Percentiles rank a stretch among this genome's conserved stretches.
These are phyloP conservation scores for Diadromus collaris DNA, from an alignment of 2,888 invertebrate species.

Conservation along the genomic window DNA sequence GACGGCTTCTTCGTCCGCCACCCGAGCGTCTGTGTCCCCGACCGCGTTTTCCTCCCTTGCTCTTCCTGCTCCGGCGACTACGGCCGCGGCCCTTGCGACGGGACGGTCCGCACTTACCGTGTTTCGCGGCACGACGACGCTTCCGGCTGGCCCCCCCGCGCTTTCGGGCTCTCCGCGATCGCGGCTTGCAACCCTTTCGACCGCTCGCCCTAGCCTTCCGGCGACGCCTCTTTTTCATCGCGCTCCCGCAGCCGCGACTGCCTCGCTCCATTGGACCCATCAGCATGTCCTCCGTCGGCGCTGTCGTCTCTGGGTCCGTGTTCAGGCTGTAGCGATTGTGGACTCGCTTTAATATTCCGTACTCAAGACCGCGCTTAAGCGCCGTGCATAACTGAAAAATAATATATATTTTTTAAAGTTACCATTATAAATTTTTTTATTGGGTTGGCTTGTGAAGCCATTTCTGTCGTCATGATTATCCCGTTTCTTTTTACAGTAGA, in stretches of 20 bases:
- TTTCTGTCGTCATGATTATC: not conserved
- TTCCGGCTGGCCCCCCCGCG: conserved; percentile 16
- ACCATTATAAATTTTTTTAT: not conserved
- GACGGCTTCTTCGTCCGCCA: conserved; percentile 49
- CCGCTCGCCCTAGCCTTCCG: conserved; percentile 45
- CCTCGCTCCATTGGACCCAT: conserved; percentile 60
- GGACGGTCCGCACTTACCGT: conserved; percentile 4
- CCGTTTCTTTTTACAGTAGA: not conserved
- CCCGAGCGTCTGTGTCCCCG: conserved; percentile 46
- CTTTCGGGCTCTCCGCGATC: conserved; percentile 38
- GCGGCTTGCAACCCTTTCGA: conserved; percentile 25
- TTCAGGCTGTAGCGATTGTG: conserved; percentile 73
- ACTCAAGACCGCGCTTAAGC: conserved; percentile 75
- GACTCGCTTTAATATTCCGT: conserved; percentile 72
- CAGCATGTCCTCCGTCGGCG: conserved; percentile 53
- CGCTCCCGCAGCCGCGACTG: conserved; percentile 51
- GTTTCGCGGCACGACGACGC: conserved; percentile 48
- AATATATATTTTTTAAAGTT: not conserved
- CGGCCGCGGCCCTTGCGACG: conserved; percentile 47
- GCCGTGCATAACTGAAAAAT: conserved; percentile 67
- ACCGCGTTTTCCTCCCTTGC: conserved; percentile 29
- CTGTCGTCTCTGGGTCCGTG: conserved; percentile 58
- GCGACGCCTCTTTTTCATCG: conserved; percentile 19
- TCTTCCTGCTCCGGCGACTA: conserved; percentile 37
- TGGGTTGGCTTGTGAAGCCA: too few species aligned